phyloP scores from a whole-genome alignment of 2,797 vertebrate species.

The Triplophysa yarkandensis region DNA sequence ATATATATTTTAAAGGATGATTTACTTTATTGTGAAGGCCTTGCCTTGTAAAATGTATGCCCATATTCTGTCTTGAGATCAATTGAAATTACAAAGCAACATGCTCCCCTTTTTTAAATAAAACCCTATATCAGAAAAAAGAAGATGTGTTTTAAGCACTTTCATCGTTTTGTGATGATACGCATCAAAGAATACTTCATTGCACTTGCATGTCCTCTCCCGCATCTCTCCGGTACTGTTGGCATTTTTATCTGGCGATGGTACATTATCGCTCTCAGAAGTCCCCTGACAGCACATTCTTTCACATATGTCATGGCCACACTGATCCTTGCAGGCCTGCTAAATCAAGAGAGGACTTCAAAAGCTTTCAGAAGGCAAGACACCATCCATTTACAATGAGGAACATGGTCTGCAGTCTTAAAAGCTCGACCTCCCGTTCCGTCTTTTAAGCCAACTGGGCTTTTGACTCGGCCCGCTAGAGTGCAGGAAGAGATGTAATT shows the following conservation, averaged over 20 bases:
- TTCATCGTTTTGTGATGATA: conserved; percentile 34
- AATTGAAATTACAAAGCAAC: conserved; percentile 17
- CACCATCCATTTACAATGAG: conserved; percentile 52
- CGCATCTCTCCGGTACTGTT: conserved; percentile 19
- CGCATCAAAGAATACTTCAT: no score
- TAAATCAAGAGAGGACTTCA: conserved; percentile 32
- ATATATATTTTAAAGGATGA: no score
- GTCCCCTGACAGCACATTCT: conserved; percentile 41
- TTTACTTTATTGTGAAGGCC: neutral
- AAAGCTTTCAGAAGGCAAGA: conserved; percentile 46
- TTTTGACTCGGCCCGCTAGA: conserved; percentile 24
- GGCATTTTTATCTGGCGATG: conserved; percentile 35
- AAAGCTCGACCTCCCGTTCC: conserved; percentile 39
- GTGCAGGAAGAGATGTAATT: conserved; percentile 10
- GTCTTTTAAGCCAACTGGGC: conserved; percentile 23
- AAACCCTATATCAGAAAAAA: conserved; percentile 17
- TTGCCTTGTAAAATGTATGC: neutral
- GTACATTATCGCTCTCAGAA: conserved; percentile 52
- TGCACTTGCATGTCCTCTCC: conserved; percentile 9
- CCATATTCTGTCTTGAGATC: neutral
- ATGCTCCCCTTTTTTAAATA: conserved; percentile 3
- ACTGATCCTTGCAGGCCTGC: conserved; percentile 28
- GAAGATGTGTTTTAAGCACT: conserved; percentile 26
- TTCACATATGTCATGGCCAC: conserved; percentile 41
- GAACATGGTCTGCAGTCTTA: conserved; percentile 36